Conservation (phyloP, 2,888 invertebrate species). For the Trachelus tabidus region DNA sequence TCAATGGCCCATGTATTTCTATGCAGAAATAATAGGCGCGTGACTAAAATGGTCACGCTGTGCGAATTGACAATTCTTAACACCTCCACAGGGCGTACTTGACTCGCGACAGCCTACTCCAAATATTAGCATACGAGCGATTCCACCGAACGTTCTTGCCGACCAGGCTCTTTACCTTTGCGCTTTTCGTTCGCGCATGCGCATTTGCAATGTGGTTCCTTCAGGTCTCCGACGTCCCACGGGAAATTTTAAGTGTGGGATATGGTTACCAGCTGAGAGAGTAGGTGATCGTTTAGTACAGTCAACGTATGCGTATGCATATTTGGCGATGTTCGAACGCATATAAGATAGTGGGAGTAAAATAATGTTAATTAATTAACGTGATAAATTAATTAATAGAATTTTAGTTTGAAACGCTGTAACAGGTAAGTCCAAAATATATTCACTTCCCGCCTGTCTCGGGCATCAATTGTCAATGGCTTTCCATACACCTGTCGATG, state of each 20-base stretch:
- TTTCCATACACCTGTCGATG: neutral
- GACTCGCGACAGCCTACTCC: slow-evolving; percentile 44
- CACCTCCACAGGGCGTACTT: slow-evolving; percentile 46
- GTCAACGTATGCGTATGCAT: neutral
- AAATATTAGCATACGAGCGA: slow-evolving; percentile 49
- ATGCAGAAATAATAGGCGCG: slow-evolving; percentile 17
- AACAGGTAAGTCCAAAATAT: neutral
- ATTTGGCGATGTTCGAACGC: neutral
- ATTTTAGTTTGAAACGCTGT: neutral
- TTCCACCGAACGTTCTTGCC: neutral
- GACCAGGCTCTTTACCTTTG: neutral
- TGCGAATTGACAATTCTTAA: slow-evolving; percentile 60
- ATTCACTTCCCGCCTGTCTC: neutral
- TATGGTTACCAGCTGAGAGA: neutral
- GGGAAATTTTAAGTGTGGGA: neutral
- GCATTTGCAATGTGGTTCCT: neutral
- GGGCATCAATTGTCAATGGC: neutral
- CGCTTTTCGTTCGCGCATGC: neutral
- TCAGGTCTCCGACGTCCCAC: neutral
- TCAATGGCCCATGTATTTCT: neutral
- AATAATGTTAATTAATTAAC: neutral
- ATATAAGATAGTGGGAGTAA: neutral
- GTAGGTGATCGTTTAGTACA: neutral
- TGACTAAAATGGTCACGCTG: slow-evolving; percentile 55
- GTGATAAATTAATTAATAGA: neutral